Evolutionary conservation across 2,888 invertebrate genomes (phyloP).

Genomic region (Conomelus anceps): DNA sequence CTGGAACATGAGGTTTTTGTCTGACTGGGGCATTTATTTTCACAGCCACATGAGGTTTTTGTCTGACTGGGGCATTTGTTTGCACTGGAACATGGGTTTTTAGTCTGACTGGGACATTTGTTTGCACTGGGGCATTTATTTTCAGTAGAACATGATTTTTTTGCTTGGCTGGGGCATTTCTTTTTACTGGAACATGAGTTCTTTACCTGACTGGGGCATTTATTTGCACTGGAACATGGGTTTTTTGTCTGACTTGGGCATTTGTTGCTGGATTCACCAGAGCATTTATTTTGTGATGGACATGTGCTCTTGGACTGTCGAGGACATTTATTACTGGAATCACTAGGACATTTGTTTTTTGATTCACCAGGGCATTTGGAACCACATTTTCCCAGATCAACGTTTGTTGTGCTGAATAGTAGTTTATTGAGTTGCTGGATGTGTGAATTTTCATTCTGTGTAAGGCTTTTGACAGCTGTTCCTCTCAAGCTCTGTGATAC

Average conservation of each 20-base stretch:
- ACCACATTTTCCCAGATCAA: neutral
- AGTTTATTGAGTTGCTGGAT: neutral
- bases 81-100: too few relatives aligned
- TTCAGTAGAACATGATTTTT: too few relatives aligned
- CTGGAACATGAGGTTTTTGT: too few relatives aligned
- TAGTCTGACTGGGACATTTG: too few relatives aligned
- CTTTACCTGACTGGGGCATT: too few relatives aligned
- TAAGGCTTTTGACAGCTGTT: neutral
- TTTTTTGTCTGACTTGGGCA: too few relatives aligned
- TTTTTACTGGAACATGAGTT: neutral
- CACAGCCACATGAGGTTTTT: too few relatives aligned
- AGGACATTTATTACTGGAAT: neutral
- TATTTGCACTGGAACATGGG: too few relatives aligned
- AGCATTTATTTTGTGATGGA: neutral
- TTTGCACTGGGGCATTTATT: too few relatives aligned
- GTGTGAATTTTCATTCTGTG: neutral
- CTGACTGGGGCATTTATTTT: too few relatives aligned
- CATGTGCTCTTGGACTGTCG: neutral
- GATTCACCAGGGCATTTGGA: neutral
- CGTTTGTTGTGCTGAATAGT: neutral
- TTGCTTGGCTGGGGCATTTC: neutral
- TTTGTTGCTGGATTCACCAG: neutral
- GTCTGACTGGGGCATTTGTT: too few relatives aligned
- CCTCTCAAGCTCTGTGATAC: neutral
- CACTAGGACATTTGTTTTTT: neutral